Evolutionary conservation across 2,797 vertebrate species (phyloP).

Genomic region (Yasuhikotakia modesta): DNA sequence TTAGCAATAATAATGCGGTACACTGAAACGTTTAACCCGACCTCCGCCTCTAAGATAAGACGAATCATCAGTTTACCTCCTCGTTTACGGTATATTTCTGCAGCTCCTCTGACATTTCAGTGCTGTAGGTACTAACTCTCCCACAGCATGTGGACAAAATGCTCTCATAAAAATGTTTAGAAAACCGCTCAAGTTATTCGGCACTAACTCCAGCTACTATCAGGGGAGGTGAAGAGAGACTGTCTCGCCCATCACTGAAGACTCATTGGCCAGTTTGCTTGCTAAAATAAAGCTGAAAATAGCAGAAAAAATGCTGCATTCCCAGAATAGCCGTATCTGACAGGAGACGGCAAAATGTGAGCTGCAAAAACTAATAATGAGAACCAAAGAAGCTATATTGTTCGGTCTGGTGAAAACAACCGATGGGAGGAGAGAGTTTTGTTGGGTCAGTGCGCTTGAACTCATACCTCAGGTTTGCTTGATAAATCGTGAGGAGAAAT

Average conservation of each 20-base stretch:
- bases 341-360: conserved; percentile 11
- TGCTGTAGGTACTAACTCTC: background rate
- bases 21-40: background rate
- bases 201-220: conserved; percentile 21
- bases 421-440: background rate
- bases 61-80: background rate
- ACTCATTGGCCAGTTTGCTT: conserved; percentile 1
- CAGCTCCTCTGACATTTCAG: conserved; percentile 6
- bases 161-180: conserved; percentile 5
- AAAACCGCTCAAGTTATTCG: background rate
- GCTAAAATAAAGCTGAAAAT: conserved; percentile 46
- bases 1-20: background rate
- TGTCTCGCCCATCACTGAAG: background rate
- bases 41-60: background rate
- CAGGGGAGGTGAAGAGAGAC: conserved; percentile 15
- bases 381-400: conserved; percentile 57
- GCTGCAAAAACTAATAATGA: conserved; percentile 44
- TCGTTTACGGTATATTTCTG: background rate
- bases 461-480: background rate
- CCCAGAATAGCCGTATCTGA: conserved; percentile 28
- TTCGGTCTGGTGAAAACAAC: conserved; percentile 37
- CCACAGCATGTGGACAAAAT: conserved; percentile 1
- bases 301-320: conserved; percentile 48
- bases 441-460: background rate
- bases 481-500: background rate